A percentile compares a stretch with the other conserved stretches of the same genome.
phyloP scores from a whole-genome alignment of 2,888 invertebrate genomes.

The Pollenia amentaria region DNA sequence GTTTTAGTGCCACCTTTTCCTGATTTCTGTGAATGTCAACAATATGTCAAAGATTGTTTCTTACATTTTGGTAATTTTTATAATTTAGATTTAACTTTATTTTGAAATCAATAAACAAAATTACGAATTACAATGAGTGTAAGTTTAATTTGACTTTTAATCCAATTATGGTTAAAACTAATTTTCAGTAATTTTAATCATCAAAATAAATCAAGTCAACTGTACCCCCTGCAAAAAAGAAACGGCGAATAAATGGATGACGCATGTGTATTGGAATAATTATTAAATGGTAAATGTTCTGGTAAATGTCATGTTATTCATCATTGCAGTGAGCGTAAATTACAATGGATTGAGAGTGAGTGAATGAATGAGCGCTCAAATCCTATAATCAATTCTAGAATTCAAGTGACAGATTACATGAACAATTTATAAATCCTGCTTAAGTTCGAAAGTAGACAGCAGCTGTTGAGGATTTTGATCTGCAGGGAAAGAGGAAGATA shows the following conservation, averaged over 20 bases:
- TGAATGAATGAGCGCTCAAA: constrained; percentile 12
- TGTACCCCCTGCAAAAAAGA: constrained; percentile 34
- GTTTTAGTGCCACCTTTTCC: constrained; percentile 90
- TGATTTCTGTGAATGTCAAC: constrained; percentile 91
- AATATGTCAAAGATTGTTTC: constrained; percentile 89
- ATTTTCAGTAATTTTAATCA: constrained; percentile 14
- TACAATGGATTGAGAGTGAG: neutral
- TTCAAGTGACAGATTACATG: constrained; percentile 61
- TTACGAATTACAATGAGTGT: constrained; percentile 8
- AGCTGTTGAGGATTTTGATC: constrained; percentile 57
- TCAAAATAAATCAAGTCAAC: constrained; percentile 32
- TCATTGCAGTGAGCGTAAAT: neutral
- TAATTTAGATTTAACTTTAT: constrained; percentile 78
- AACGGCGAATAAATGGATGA: neutral
- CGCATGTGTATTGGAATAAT: neutral
- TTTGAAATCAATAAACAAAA: neutral
- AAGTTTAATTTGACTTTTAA: constrained; percentile 52
- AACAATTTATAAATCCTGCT: constrained; percentile 50
- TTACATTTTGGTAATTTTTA: constrained; percentile 87
- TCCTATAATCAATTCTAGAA: constrained; percentile 59
- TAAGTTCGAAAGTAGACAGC: constrained; percentile 31
- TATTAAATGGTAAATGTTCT: neutral
- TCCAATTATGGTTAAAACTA: constrained; percentile 29
- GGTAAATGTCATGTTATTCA: constrained; percentile 6
- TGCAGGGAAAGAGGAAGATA: neutral